Evolutionary conservation across 2,797 vertebrate species (phyloP), one percentile per base, ranked within the genome.

Genomic region (Scomberomorus guttatus): DNA sequence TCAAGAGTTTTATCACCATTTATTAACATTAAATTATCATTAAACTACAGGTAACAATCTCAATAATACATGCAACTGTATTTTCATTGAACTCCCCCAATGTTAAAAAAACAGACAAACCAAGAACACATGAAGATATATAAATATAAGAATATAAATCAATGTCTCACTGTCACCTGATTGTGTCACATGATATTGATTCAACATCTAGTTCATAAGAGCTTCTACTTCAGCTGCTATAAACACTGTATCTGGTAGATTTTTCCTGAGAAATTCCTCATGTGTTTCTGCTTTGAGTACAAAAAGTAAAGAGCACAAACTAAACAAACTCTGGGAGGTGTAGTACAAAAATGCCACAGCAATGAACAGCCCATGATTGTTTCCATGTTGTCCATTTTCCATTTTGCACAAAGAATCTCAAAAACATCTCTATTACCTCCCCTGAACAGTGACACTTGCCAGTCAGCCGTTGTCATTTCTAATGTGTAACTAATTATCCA

Each of bases 401-500:
- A 27, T 69, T 72, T 50, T 51, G 42, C 37, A 70, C 5, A 10
- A 0, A 48, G 10, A 1, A 25, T 64, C 42, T 72, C 54, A 66
- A 32, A 58, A 77, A 75, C 51, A 75, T 78, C 64, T 39, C 20
- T 18, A 72, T 78, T 20, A 12, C 34, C 17, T 39, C 66, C 29
- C n/a, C 42, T 24, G 34, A 82, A 67, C 56, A 27, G 14, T 77
- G 75, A 75, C 74, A 79, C 59, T 83, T 81, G 77, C 48, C 71
- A 25, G 60, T 82, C 75, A 77, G 69, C 61, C 50, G 61, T 63
- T 80, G 77, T 79, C 59, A 46, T 76, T 85, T 75, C 51, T 67
- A 82, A 83, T 71, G 70, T 74, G 80, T 50, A 37, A 48, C 63
- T 84, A 85, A 85, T 80, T 72, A 84, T 12, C 74, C 68, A 22